Base-by-base conservation (phyloP, 2,888 invertebrate species). In the Oxycera nigricornis region DNA sequence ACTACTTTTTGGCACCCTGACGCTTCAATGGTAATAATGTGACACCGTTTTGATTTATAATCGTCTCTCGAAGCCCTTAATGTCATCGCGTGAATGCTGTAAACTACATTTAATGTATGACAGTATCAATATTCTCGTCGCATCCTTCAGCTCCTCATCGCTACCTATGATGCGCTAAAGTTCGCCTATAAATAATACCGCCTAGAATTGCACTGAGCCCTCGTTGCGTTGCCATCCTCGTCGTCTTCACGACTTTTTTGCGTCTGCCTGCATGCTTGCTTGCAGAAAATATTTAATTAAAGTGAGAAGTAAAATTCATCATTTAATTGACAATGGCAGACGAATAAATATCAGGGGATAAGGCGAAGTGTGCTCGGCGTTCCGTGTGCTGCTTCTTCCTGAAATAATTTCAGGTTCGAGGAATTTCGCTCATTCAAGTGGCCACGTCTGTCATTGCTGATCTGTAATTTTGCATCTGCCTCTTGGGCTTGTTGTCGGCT, bases 271-370 rank as follows among this genome's bases (percentile, higher is more conserved):
- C 59, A n/a, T n/a, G n/a, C 41, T 55, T 65, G 68, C 52, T 28
- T 14, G 75, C 59, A 75, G 73, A 75, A 73, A 73, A 68, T 73
- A 72, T 75, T 75, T 70, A 70, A 72, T 68, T 72, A 72, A 75
- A 75, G 73, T 72, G 72, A 52, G 73, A 75, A 75, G 73, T 75
- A 65, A 75, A 75, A 75, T 75, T 75, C 73, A 73, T 75, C 75
- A 75, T 72, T 62, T 75, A 73, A 75, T 75, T 75, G 75, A 75
- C 75, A 75, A 75, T 73, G 73, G 73, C 75, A 75, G 72, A 75
- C 73, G 39, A 59, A 30, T 50, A 30, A 14, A 17, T 14, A 55
- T 72, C 67, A 65, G 41, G 31, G 28, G 22, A 68, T 68, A 17
- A n/a, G 30, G 52, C 30, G 50, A 20, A n/a, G 61, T 4, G 30